Base-by-base conservation (phyloP, 2,888 invertebrate genomes). In the Crepidodera aurea region DNA sequence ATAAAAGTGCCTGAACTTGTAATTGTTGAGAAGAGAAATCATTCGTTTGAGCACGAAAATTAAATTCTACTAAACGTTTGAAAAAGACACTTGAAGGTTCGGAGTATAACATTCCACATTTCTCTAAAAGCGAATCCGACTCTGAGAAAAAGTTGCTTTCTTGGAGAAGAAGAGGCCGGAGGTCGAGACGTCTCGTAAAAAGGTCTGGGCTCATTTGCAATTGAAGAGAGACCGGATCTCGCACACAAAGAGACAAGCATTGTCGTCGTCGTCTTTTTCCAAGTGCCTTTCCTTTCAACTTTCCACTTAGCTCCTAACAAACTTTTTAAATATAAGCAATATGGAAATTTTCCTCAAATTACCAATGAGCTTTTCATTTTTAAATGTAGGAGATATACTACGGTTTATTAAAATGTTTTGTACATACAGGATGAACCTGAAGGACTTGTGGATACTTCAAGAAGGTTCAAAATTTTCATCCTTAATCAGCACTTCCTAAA, bases 291-390 rank as follows among this genome's bases (percentile, higher is more conserved):
- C 46, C 34, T 37, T 42, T 58, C 51, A 51, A 56, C 57, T 58
- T 54, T 62, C 58, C 39, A 62, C 58, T 55, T 50, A 54, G 54
- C 40, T 27, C 46, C 46, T 59, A 50, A 62, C 57, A 54, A 62
- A 62, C 59, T 62, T 58, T 62, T 50, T 50, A 54, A 60, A 59
- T 58, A 60, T 46, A 60, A 60, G 61, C 57, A 65, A 57, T 60
- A 65, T 65, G 65, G 60, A 62, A 65, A 65, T 62, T 39, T 18
- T 25, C 32, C 34, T 48, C 18, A 29, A 39, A 48, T 53, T 56
- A 37, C 44, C 60, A 50, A 51, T 59, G 58, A 61, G 42, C 50
- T 53, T 61, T 64, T 64, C 56, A 56, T 55, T 55, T 55, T 42
- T 46, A 25, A 64, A 56, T 56, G 51, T 6, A 1, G 8, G 51